These are phyloP conservation scores for Strigamia crassipes DNA, from an alignment of 2,888 invertebrate genomes.

Conservation along the genomic window DNA sequence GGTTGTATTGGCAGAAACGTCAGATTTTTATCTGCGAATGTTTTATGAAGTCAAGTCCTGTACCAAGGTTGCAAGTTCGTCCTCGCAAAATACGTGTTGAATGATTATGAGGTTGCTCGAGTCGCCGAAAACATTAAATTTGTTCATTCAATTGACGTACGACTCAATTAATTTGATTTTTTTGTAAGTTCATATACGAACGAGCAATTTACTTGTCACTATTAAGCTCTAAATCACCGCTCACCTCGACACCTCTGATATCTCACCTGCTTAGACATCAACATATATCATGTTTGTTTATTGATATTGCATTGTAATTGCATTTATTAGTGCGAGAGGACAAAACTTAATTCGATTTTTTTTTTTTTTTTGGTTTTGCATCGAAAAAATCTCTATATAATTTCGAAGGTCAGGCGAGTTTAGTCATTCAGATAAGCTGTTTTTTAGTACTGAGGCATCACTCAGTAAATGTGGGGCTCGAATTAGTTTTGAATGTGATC, in stretches of 20 bases:
- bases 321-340: not conserved
- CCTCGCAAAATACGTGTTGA: slow-evolving; percentile 36
- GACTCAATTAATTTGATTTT: slow-evolving; percentile 28
- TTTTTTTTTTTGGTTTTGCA: slow-evolving; percentile 15
- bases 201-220: slow-evolving; percentile 29
- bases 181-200: not conserved
- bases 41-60: slow-evolving; percentile 35
- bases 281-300: slow-evolving; percentile 11
- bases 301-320: slow-evolving; percentile 24
- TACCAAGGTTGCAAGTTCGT: slow-evolving; percentile 26
- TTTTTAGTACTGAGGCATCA: slow-evolving; percentile 18
- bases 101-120: slow-evolving; percentile 5
- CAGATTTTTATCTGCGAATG: slow-evolving; percentile 30
- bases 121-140: slow-evolving; percentile 8
- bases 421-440: slow-evolving; percentile 12
- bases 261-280: slow-evolving; percentile 3
- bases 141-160: slow-evolving; percentile 36
- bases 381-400: not conserved
- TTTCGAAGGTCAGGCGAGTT: slow-evolving; percentile 13
- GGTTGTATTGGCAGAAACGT: slow-evolving; percentile 40
- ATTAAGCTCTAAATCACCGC: slow-evolving; percentile 8
- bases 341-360: not conserved
- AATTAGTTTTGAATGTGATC: slow-evolving; percentile 4
- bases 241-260: slow-evolving; percentile 34
- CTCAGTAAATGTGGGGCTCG: not conserved